phyloP scores from a whole-genome alignment of 2,888 invertebrate species.

The Sinohyriopsis cumingii region DNA sequence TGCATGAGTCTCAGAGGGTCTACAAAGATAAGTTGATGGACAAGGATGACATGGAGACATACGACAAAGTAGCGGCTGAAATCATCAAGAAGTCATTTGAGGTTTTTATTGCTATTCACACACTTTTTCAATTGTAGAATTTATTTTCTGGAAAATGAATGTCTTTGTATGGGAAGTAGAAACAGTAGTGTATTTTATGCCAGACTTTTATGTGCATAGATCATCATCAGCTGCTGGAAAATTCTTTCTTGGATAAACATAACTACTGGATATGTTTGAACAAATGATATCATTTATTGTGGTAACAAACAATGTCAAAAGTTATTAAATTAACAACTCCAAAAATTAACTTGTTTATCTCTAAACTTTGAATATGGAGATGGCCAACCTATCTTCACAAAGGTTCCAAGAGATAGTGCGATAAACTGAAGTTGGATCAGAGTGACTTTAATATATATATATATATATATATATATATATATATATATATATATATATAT shows the following conservation, averaged over 20 bases:
- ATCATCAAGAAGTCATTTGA: slow-evolving; percentile 94
- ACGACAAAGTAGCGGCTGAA: slow-evolving; percentile 90
- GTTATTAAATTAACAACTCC: too few relatives aligned
- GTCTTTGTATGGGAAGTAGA: background rate
- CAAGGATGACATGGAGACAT: slow-evolving; percentile 92
- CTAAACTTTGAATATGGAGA: too few relatives aligned
- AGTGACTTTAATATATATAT: too few relatives aligned
- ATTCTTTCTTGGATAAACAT: background rate
- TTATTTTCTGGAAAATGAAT: background rate
- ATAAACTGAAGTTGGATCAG: too few relatives aligned
- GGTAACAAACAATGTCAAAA: too few relatives aligned
- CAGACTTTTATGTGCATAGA: background rate
- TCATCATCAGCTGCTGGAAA: background rate
- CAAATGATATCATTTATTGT: too few relatives aligned
- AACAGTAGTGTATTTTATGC: slow-evolving; percentile 1
- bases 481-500: background rate
- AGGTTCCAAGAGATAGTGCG: too few relatives aligned
- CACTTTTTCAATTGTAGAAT: background rate
- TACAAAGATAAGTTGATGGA: slow-evolving; percentile 95
- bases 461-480: too few relatives aligned
- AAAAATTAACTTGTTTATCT: too few relatives aligned
- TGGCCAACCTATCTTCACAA: too few relatives aligned
- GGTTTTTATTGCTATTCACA: slow-evolving; percentile 29
- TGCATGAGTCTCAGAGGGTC: slow-evolving; percentile 94
- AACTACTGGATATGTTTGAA: too few relatives aligned